A percentile compares a stretch with the other conserved stretches of the same genome.
Conservation (phyloP, 2,797 vertebrate species). For the Dipus sagitta region DNA sequence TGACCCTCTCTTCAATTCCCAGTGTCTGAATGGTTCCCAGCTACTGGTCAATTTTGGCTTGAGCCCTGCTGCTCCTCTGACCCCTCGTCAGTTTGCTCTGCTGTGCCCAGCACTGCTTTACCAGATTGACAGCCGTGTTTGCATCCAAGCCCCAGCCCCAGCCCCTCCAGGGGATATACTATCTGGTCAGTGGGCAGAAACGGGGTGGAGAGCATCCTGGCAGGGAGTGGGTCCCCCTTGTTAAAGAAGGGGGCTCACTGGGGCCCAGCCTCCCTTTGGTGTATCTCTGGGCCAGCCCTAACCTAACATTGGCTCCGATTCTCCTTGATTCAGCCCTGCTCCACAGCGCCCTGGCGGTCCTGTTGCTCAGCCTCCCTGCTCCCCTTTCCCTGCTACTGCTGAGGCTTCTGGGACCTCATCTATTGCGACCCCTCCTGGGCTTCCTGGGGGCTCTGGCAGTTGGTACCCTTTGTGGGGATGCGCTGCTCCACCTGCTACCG, state of each 20-base stretch:
- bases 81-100: conserved; percentile 90
- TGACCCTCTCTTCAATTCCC: neutral
- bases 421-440: conserved; percentile 86
- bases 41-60: conserved; percentile 92
- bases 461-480: conserved; percentile 92
- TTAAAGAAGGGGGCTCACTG: neutral
- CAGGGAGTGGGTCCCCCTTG: neutral
- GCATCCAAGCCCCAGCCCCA: conserved; percentile 84
- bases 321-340: conserved; percentile 85
- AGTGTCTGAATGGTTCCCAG: conserved; percentile 92
- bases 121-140: conserved; percentile 93
- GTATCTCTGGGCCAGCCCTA: neutral
- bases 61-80: conserved; percentile 87
- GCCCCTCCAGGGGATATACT: conserved; percentile 64
- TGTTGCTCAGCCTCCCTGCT: conserved; percentile 89
- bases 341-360: conserved; percentile 88
- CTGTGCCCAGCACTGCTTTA: conserved; percentile 93
- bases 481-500: conserved; percentile 92
- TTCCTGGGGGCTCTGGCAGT: conserved; percentile 92
- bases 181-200: conserved; percentile 75
- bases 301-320: neutral
- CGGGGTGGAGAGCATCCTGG: neutral
- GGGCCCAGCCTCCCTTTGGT: neutral
- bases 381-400: conserved; percentile 87
- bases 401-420: conserved; percentile 84